Conservation (phyloP, 2,113 vertebrate species). For the Onychostruthus taczanowskii region DNA sequence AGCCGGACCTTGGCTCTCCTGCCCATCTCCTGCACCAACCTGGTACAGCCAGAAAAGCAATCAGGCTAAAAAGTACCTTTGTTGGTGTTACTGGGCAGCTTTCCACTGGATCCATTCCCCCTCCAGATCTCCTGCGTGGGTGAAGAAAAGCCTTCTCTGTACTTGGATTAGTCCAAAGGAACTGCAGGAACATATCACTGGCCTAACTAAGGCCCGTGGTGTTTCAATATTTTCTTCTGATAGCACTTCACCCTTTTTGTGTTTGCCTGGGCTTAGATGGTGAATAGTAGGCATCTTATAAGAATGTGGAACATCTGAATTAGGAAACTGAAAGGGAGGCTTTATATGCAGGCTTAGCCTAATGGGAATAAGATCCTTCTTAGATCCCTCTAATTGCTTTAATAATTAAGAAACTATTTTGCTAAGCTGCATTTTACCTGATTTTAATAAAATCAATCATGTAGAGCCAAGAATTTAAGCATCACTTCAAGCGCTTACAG, state of each 20-base stretch:
- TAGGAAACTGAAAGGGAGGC: background rate
- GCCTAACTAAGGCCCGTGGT: background rate
- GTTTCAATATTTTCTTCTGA: background rate
- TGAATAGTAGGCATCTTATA: background rate
- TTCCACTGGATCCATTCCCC: background rate
- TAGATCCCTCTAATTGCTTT: conserved; percentile 43
- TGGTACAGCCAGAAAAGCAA: background rate
- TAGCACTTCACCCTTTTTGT: background rate
- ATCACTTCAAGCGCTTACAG: background rate
- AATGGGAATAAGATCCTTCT: conserved; percentile 24
- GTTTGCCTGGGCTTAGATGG: background rate
- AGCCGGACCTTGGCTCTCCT: background rate
- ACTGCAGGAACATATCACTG: background rate
- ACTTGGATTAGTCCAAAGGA: background rate
- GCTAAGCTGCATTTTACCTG: conserved; percentile 34
- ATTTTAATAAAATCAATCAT: conserved; percentile 50
- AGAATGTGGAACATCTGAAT: background rate
- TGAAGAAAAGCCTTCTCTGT: background rate
- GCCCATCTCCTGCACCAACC: background rate
- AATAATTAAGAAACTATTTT: conserved; percentile 60
- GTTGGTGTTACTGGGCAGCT: background rate
- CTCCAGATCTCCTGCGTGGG: background rate
- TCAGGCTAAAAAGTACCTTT: background rate
- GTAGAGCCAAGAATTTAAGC: conserved; percentile 34
- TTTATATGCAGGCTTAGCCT: background rate